Conservation (phyloP, 1,140 invertebrate species). For the Sminthurinus signatus region DNA sequence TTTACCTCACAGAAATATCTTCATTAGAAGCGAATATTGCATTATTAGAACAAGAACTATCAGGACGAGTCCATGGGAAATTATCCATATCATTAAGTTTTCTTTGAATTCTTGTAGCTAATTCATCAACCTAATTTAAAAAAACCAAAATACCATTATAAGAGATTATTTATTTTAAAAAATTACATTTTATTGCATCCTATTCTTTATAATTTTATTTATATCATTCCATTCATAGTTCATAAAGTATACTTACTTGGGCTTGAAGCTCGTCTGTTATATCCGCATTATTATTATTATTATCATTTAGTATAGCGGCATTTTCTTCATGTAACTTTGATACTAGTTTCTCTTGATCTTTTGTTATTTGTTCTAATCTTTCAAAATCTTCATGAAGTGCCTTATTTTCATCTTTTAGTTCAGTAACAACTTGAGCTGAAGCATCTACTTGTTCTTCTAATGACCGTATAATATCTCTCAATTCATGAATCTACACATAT, state of each 20-base stretch:
- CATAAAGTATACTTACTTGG: conserved; percentile 19
- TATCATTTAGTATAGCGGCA: conserved; percentile 8
- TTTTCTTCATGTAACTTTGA: conserved; percentile 10
- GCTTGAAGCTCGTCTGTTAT: conserved; percentile 31
- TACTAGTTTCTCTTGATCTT: conserved; percentile 46
- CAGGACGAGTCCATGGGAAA: conserved; percentile 20
- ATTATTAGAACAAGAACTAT: conserved; percentile 27
- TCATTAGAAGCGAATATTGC: conserved; percentile 33
- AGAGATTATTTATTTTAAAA: too few relatives aligned
- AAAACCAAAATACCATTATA: too few relatives aligned
- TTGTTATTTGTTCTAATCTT: conserved; percentile 50
- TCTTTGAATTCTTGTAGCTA: conserved; percentile 18
- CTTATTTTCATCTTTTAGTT: conserved; percentile 50
- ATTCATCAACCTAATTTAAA: conserved; percentile 26
- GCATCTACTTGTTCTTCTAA: conserved; percentile 62
- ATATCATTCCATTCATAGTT: neutral
- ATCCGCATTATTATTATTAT: conserved; percentile 14
- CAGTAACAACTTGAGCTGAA: conserved; percentile 51
- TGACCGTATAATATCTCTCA: conserved; percentile 67
- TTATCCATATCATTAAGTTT: conserved; percentile 36
- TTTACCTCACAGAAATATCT: conserved; percentile 36
- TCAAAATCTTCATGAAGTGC: conserved; percentile 53
- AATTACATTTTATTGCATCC: too few relatives aligned
- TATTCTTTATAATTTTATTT: too few relatives aligned
- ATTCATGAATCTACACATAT: conserved; percentile 50